These are phyloP conservation scores for Gallinago nigripennis DNA, from an alignment of 2,797 vertebrate species.

Conservation along the genomic window DNA sequence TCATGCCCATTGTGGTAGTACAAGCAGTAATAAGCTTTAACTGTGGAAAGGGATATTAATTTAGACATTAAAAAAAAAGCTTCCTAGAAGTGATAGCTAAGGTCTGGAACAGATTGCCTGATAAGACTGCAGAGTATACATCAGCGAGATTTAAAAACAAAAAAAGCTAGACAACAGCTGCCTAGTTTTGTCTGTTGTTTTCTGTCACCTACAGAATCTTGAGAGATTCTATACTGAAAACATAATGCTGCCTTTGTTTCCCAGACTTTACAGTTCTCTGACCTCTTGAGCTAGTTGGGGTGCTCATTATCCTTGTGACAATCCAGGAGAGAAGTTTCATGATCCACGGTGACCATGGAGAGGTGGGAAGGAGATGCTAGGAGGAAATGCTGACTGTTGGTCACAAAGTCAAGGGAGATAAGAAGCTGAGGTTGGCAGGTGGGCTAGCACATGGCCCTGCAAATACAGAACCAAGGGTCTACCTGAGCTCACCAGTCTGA, in stretches of 20 bases:
- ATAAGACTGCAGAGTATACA: not conserved
- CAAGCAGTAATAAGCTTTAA: not conserved
- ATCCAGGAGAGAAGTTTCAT: not conserved
- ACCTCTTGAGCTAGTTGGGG: not conserved
- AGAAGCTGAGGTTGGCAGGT: not conserved
- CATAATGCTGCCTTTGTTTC: not conserved
- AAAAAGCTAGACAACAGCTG: not conserved
- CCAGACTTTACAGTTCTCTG: not conserved
- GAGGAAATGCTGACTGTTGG: not conserved
- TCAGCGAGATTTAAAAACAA: not conserved
- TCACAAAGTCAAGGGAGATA: not conserved
- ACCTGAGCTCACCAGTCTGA: not conserved
- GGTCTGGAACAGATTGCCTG: not conserved
- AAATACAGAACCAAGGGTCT: not conserved
- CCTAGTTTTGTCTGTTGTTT: not conserved
- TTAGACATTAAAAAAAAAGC: not conserved
- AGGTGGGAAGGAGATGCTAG: not conserved
- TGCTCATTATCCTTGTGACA: rapidly evolving
- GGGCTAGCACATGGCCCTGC: not conserved
- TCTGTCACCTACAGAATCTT: not conserved
- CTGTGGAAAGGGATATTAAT: not conserved
- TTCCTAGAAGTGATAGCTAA: not conserved
- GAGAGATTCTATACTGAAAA: not conserved
- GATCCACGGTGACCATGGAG: not conserved
- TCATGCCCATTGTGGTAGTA: not conserved